phyloP scores from a whole-genome alignment of 1,140 invertebrate species.

The Potamilus streckersoni region DNA sequence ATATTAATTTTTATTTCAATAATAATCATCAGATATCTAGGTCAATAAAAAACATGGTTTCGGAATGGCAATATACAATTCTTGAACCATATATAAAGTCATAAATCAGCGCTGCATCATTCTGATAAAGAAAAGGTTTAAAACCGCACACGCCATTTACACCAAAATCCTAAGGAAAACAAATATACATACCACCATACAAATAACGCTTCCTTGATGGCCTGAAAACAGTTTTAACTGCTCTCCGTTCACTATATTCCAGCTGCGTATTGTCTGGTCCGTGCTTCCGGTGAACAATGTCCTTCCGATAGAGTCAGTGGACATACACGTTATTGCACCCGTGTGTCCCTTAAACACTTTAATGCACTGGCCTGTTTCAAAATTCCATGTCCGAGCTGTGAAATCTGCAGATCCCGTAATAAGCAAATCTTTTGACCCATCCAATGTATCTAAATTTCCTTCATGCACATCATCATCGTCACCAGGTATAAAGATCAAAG shows the following conservation, averaged over 20 bases:
- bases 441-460: slow-evolving; percentile 49
- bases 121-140: too few species aligned
- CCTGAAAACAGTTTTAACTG: slow-evolving; percentile 68
- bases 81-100: too few species aligned
- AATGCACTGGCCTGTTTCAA: slow-evolving; percentile 68
- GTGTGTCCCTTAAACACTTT: slow-evolving; percentile 69
- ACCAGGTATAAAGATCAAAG: slow-evolving; percentile 70
- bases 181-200: slow-evolving; percentile 65
- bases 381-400: slow-evolving; percentile 70
- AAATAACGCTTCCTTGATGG: slow-evolving; percentile 71
- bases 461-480: slow-evolving; percentile 55
- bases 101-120: too few species aligned
- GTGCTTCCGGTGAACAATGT: slow-evolving; percentile 70
- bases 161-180: background rate
- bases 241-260: slow-evolving; percentile 69
- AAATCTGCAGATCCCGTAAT: slow-evolving; percentile 71
- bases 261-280: slow-evolving; percentile 69
- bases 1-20: too few species aligned
- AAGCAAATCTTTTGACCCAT: slow-evolving; percentile 65
- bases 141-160: too few species aligned
- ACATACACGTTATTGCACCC: slow-evolving; percentile 70
- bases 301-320: slow-evolving; percentile 65
- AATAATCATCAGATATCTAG: too few species aligned
- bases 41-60: too few species aligned
- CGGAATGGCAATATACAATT: too few species aligned